A percentile compares a stretch with the other conserved stretches of the same genome.
Evolutionary conservation across 2,888 invertebrate species (phyloP).

Genomic region (Daptonema setosum): DNA sequence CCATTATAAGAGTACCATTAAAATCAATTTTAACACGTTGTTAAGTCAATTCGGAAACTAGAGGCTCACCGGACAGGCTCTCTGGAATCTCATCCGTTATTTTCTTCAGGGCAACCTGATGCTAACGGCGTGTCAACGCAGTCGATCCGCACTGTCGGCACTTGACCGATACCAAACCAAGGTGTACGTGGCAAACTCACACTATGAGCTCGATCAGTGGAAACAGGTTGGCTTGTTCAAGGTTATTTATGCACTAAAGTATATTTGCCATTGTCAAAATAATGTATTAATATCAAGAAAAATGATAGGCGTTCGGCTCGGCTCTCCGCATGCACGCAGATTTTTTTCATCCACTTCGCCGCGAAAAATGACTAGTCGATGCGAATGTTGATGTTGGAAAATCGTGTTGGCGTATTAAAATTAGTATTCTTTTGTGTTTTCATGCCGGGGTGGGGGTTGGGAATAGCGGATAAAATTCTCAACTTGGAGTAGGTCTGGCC

Average conservation of each 20-base stretch:
- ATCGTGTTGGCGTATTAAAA: neutral
- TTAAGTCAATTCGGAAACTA: no score
- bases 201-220: neutral
- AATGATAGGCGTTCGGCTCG: no score
- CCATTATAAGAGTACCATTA: no score
- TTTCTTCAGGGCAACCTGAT: neutral
- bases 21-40: no score
- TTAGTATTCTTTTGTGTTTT: neutral
- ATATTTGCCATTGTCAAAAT: neutral
- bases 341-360: no score
- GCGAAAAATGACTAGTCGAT: no score
- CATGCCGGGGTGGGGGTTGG: no score
- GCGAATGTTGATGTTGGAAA: neutral
- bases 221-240: slow-evolving; percentile 2
- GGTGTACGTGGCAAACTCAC: slow-evolving; percentile 3
- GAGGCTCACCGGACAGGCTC: no score
- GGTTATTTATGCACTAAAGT: neutral
- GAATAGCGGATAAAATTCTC: neutral
- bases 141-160: neutral
- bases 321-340: no score
- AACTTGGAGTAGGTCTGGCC: neutral
- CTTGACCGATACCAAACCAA: slow-evolving; percentile 1
- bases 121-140: neutral
- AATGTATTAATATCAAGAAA: no score
- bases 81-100: no score